Percentiles rank a stretch among this genome's conserved stretches.
phyloP scores from a whole-genome alignment of 2,888 invertebrate genomes.

The Pammene aurita region DNA sequence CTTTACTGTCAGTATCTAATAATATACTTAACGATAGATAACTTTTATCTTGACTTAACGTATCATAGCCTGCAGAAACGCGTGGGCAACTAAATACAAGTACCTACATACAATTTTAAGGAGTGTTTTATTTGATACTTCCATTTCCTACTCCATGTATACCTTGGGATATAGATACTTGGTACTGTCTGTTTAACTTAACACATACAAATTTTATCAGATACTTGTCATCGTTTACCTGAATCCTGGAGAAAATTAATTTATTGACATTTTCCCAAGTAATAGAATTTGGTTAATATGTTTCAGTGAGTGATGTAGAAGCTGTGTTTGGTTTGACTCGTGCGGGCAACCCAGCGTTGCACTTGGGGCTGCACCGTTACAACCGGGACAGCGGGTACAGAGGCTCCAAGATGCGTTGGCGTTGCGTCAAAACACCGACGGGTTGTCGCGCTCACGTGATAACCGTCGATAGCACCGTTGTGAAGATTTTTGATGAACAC shows the following conservation, averaged over 20 bases:
- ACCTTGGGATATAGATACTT: too few relatives aligned
- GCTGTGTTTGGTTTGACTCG: constrained; percentile 10
- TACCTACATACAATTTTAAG: constrained; percentile 65
- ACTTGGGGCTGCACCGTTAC: constrained; percentile 33
- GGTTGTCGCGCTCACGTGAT: constrained; percentile 40
- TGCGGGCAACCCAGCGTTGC: constrained; percentile 27
- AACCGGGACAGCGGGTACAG: constrained; percentile 23
- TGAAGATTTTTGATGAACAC: constrained; percentile 25
- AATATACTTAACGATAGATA: constrained; percentile 68
- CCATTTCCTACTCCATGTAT: not conserved
- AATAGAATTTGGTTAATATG: not conserved
- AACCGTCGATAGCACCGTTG: constrained; percentile 29
- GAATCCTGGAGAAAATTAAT: too few relatives aligned
- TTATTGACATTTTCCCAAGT: too few relatives aligned
- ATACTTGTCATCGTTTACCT: too few relatives aligned
- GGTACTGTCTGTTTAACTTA: too few relatives aligned
- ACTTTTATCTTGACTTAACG: constrained; percentile 66
- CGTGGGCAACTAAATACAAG: constrained; percentile 62
- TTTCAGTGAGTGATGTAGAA: constrained; percentile 7
- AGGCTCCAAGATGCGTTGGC: constrained; percentile 36
- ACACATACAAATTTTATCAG: not conserved
- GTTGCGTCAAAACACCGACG: constrained; percentile 30
- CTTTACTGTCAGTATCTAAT: constrained; percentile 58
- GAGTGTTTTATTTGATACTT: constrained; percentile 57
- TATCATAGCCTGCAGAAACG: constrained; percentile 59